Conservation (phyloP, 2,888 invertebrate species). For the Uloborus plumipes region DNA sequence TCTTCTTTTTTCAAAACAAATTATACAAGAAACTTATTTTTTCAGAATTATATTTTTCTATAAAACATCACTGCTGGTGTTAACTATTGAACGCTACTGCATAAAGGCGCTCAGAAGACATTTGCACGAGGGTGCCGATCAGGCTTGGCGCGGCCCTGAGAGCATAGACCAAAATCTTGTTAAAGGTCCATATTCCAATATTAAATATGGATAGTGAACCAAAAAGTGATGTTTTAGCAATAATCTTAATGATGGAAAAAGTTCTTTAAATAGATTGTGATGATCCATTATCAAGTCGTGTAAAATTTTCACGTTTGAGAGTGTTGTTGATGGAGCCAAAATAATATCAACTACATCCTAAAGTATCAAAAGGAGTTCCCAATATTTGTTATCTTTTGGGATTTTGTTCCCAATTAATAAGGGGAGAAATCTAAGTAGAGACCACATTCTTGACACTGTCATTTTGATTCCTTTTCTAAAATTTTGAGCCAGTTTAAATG, state of each 20-base stretch:
- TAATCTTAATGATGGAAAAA: not conserved
- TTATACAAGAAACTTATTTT: too few species aligned
- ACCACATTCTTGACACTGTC: conserved; percentile 2
- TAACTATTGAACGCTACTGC: too few species aligned
- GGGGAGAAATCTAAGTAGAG: conserved; percentile 3
- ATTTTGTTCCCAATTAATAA: not conserved
- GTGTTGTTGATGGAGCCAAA: not conserved
- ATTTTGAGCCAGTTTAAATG: not conserved
- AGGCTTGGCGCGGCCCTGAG: too few species aligned
- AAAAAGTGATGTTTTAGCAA: not conserved
- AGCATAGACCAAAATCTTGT: not conserved
- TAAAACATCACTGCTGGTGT: too few species aligned
- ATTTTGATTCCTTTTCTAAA: not conserved
- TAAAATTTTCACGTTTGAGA: not conserved
- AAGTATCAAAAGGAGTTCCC: conserved; percentile 2
- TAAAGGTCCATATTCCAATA: conserved; percentile 9
- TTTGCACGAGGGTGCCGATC: too few species aligned
- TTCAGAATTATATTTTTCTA: too few species aligned
- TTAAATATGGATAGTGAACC: conserved; percentile 4
- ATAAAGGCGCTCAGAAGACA: too few species aligned
- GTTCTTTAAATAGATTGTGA: not conserved
- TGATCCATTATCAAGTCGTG: not conserved
- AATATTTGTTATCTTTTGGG: not conserved
- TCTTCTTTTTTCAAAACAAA: too few species aligned
- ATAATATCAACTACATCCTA: conserved; percentile 5